Base-by-base conservation (phyloP, 2,113 vertebrate species). In the Collichthys lucidus region DNA sequence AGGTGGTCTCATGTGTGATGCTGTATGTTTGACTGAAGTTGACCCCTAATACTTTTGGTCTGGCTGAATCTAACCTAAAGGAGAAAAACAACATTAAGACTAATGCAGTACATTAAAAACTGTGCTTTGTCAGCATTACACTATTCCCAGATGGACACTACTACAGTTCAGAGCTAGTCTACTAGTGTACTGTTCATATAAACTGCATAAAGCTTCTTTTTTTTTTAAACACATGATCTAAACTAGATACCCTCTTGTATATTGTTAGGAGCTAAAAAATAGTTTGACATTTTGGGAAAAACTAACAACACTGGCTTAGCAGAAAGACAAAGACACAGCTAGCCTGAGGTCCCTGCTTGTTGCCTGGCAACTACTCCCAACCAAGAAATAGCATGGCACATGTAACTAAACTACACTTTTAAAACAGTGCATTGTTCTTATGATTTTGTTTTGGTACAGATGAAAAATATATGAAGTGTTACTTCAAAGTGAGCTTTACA, bases 1-100 rank as follows among this genome's bases (percentile, higher is more conserved):
- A 78, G 94, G 93, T 95, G 93, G 94, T 93, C 94, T 89, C 66
- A 70, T 66, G 79, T 83, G 90, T 60, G 14, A 49, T 50, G 71
- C 68, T 65, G 44, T 31, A 40, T 44, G 64, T 68, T 64, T 15
- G 59, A 77, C 78, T 75, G 53, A 65, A 62, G 62, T 53, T 70
- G 85, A 91, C 76, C 77, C 77, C 68, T 81, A 52, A 86, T 90
- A 57, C 65, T 77, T 91, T 88, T 70, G 83, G 83, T 92, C 78
- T 86, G 84, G 79, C 83, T 77, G 47, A 89, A 79, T 44, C 73
- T 85, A 35, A 35, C 31, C 85, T 72, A 31, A 76, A 80, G 68
- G 74, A 80, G 68, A 81, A 85, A 88, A 90, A 90, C 83, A 89
- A 82, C 73, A 86, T 85, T 77, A 86, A 79, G 55, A 44, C 78